Evolutionary conservation across 1,140 invertebrate species (phyloP), one percentile per base, ranked within the genome.

Genomic region (Littorina saxatilis): DNA sequence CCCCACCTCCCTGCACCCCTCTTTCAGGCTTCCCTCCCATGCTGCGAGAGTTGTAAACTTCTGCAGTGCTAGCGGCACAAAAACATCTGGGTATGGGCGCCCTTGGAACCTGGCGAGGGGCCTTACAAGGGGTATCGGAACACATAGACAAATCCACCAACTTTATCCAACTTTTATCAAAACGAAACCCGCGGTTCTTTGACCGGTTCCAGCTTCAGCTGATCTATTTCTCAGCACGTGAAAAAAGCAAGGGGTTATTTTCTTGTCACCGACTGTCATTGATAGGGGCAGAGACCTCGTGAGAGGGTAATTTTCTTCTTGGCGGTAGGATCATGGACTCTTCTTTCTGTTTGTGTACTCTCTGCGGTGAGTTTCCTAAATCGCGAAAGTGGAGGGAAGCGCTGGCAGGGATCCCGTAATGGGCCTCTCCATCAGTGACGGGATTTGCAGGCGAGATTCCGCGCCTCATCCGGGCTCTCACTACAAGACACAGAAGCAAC

Each of bases 381-480:
- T n/a, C n/a, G n/a, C n/a, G n/a, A n/a, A n/a, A n/a, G n/a, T n/a
- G n/a, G n/a, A 58, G 55, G 55, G 55, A 27, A 27, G 55, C n/a
- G n/a, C n/a, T n/a, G n/a, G n/a, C 27, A 39, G 50, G 23, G 50
- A 75, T 75, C 75, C 75, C 50, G 35, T 55, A 77, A 61, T 58
- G 75, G 75, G 55, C 75, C 75, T 32, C 73, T 37, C 52, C 75
- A 29, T 55, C 75, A 27, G 37, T 72, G 43, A 77, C 29, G 52
- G 75, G 75, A 61, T 61, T 77, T 77, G 50, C 75, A 77, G 75
- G 37, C 75, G 75, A 77, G 75, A 77, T 77, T 77, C 74, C 74
- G 11, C 74, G 74, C 74, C 39, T 2, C 74, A 58, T 77, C 74
- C 74, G 74, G 75, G 75, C 1, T 23, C 32, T 55, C 4, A 32